Percentiles rank a stretch among this genome's conserved stretches.
Conservation (phyloP, 2,888 invertebrate genomes). For the Andrena bucephala region DNA sequence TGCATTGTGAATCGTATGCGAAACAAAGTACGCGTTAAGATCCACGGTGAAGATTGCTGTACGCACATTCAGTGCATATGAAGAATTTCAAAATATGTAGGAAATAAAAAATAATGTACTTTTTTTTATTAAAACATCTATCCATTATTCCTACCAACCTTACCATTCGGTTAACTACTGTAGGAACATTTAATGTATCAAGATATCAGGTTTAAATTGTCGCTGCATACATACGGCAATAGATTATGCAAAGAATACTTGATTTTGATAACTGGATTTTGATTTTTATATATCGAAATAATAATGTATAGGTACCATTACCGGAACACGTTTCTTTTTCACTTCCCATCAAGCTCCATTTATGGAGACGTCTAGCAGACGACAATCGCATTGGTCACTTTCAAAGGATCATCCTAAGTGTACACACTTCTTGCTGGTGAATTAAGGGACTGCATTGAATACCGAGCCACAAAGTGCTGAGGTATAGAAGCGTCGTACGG, state of each 20-base stretch:
- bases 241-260: too few relatives aligned
- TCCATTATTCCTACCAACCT: too few relatives aligned
- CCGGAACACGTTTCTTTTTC: not conserved
- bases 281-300: too few relatives aligned
- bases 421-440: conserved; percentile 4
- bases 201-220: not conserved
- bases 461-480: conserved; percentile 6
- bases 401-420: not conserved
- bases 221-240: too few relatives aligned
- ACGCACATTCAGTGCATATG: not conserved
- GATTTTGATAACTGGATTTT: too few relatives aligned
- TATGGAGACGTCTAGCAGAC: not conserved
- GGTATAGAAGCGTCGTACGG: not conserved
- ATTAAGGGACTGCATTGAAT: conserved; percentile 24
- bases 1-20: conserved; percentile 20
- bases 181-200: not conserved
- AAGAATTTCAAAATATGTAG: not conserved
- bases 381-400: conserved; percentile 5
- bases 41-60: conserved; percentile 24
- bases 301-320: too few relatives aligned
- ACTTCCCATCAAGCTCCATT: not conserved
- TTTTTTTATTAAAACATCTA: not conserved
- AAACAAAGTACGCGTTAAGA: conserved; percentile 50
- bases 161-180: not conserved
- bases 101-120: not conserved